phyloP scores from a whole-genome alignment of 2,113 vertebrate species.

The Eptesicus fuscus region DNA sequence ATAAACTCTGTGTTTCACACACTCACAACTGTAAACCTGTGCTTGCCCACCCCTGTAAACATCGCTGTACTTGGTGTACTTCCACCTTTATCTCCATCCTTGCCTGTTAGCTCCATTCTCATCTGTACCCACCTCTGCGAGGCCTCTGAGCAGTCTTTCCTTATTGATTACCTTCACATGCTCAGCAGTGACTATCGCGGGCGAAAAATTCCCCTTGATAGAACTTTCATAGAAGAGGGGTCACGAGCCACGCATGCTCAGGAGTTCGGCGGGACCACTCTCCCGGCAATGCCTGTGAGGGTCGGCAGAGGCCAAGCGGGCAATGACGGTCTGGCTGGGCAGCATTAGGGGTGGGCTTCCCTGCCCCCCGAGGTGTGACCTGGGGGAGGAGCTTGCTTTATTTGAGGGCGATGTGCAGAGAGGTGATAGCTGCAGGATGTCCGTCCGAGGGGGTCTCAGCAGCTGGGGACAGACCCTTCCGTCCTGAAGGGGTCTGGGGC shows the following conservation, averaged over 20 bases:
- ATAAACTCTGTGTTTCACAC: background rate
- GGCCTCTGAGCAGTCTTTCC: background rate
- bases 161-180: background rate
- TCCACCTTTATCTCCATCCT: background rate
- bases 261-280: background rate
- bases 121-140: background rate
- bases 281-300: rapidly evolving
- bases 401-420: background rate
- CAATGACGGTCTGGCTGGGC: background rate
- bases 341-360: background rate
- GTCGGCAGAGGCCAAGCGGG: rapidly evolving
- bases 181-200: background rate
- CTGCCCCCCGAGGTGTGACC: rapidly evolving
- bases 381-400: background rate
- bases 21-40: too few relatives aligned
- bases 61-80: background rate
- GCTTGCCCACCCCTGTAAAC: background rate
- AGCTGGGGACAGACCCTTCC: background rate
- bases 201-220: background rate
- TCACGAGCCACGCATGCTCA: rapidly evolving
- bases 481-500: background rate
- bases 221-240: background rate
- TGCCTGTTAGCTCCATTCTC: background rate
- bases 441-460: background rate
- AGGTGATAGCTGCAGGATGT: background rate